A percentile compares a stretch with the other conserved stretches of the same genome.
Evolutionary conservation across 2,113 vertebrate genomes (phyloP).

Genomic region (Phycodurus eques): DNA sequence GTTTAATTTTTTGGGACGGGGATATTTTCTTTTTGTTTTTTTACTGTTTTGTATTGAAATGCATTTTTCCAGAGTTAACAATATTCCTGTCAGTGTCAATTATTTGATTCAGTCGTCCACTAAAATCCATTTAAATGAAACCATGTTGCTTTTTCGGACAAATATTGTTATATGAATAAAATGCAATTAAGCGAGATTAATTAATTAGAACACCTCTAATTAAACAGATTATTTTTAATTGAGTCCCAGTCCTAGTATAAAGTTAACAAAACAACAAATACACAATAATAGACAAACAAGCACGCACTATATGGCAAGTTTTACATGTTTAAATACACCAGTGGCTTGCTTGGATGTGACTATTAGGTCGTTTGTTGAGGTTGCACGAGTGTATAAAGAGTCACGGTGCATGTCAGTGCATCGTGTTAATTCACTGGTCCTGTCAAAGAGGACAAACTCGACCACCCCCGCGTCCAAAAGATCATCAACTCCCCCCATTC

Average conservation of each 20-base stretch:
- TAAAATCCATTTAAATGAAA: too few species aligned
- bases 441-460: conserved; percentile 46
- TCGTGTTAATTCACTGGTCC: conserved; percentile 26
- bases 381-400: conserved; percentile 1
- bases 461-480: conserved; percentile 44
- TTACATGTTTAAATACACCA: neutral
- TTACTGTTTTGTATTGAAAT: too few species aligned
- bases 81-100: too few species aligned
- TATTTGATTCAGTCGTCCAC: too few species aligned
- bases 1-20: too few species aligned
- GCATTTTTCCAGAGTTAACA: too few species aligned
- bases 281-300: neutral
- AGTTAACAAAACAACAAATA: neutral
- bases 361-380: neutral
- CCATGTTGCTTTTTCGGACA: too few species aligned
- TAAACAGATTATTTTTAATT: too few species aligned
- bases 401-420: conserved; percentile 3
- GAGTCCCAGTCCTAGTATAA: neutral
- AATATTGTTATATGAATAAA: too few species aligned
- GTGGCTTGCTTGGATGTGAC: neutral
- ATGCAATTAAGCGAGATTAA: too few species aligned
- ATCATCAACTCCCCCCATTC: conserved; percentile 59
- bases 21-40: too few species aligned
- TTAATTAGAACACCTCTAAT: too few species aligned
- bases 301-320: neutral